Conservation (phyloP, 2,797 vertebrate species). For the Brachyalestes nurse region DNA sequence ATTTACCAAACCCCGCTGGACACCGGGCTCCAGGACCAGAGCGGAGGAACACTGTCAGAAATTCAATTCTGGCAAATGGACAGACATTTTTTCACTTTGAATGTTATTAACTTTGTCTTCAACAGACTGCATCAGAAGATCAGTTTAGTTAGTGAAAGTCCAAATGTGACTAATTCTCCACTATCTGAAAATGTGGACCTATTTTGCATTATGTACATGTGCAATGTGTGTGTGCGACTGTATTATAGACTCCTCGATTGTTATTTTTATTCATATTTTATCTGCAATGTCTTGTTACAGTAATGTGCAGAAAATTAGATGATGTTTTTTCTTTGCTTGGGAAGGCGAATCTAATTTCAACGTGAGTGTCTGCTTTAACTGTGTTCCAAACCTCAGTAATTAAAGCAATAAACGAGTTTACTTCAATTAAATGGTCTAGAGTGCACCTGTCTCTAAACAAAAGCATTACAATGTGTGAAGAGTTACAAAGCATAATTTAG, state of each 20-base stretch:
- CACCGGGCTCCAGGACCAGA: too few relatives aligned
- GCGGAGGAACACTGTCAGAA: neutral
- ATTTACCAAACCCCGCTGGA: too few relatives aligned
- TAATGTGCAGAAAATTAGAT: neutral
- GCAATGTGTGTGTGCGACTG: too few relatives aligned
- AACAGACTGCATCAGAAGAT: neutral
- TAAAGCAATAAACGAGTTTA: neutral
- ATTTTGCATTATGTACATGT: neutral
- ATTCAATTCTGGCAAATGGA: neutral
- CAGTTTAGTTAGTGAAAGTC: neutral
- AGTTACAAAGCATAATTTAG: conserved; percentile 1
- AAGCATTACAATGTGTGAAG: neutral
- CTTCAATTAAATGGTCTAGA: neutral
- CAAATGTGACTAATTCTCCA: neutral
- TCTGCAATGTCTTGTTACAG: neutral
- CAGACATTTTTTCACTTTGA: neutral
- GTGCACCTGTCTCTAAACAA: neutral
- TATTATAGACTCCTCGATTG: too few relatives aligned
- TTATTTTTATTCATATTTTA: neutral
- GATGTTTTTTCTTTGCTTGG: neutral
- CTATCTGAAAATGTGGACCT: neutral
- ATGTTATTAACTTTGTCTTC: neutral
- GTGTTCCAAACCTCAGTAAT: neutral
- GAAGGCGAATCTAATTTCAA: neutral
- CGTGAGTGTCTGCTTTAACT: neutral